These are phyloP conservation scores for Gila robusta DNA, from an alignment of 2,797 vertebrate genomes.

Conservation along the genomic window DNA sequence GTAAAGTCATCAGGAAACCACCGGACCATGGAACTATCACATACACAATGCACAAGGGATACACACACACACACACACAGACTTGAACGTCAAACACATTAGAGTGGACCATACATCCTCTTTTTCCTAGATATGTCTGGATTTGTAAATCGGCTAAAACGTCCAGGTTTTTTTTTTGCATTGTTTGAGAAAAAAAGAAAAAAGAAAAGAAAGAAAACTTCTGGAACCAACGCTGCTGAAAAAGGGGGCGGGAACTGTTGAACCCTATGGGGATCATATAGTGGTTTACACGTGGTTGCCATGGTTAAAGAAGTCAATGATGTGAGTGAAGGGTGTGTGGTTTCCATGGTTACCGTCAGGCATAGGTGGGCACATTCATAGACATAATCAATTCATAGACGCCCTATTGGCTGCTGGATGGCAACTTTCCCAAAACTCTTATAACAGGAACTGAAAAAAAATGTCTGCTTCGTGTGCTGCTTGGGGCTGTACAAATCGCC, in stretches of 20 bases:
- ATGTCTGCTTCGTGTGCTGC: no score
- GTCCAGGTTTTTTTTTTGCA: neutral
- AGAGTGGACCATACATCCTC: neutral
- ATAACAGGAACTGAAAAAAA: no score
- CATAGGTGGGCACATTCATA: neutral
- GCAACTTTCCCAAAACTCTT: no score
- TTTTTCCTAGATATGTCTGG: neutral
- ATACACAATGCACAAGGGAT: neutral
- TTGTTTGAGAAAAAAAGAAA: no score
- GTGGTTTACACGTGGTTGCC: conserved; percentile 3
- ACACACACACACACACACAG: neutral
- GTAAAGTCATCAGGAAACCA: conserved; percentile 35
- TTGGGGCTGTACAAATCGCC: no score
- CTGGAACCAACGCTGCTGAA: no score
- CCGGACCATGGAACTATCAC: neutral
- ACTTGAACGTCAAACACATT: neutral
- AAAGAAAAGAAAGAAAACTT: no score
- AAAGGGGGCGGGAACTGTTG: no score
- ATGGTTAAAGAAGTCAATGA: neutral
- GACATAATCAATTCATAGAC: no score
- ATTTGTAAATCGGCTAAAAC: neutral
- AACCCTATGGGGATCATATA: neutral
- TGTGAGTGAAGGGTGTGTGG: conserved; percentile 1
- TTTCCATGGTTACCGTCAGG: conserved; percentile 16
- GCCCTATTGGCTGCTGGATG: no score